Evolutionary conservation across 53 echinoderm and acorn worm species (phyloP), one percentile per base, ranked within the genome.

Genomic region (Holothuria leucospilota): DNA sequence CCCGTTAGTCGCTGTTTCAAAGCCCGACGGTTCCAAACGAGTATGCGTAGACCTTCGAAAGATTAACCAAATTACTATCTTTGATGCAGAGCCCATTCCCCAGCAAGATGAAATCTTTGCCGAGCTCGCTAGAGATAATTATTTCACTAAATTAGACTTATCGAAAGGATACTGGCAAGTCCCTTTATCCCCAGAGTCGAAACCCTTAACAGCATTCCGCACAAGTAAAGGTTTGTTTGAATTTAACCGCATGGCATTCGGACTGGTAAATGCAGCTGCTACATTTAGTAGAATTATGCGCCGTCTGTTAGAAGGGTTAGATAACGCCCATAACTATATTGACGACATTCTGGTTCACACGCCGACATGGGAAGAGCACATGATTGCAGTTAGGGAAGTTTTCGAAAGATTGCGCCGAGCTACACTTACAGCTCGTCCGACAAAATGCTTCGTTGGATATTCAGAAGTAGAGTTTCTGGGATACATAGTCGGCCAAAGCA

Each of bases 251-350:
- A n/a, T n/a, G n/a, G n/a, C n/a, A n/a, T n/a, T n/a, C n/a, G n/a
- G n/a, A n/a, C n/a, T n/a, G n/a, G n/a, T n/a, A n/a, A n/a, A n/a
- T n/a, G n/a, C n/a, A n/a, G n/a, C 81, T 18, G 89, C 85, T 18
- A 85, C 84, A 20, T 89, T 89, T 77, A 89, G 85, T 71, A 42
- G 89, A 24, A 61, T 89, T 13, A 89, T 89, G 89, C 74, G 89
- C 51, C 73, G 13, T 20, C 27, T 85, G 5, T 59, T 89, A 12
- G 63, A 68, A 56, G 85, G 78, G 23, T 34, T 89, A 39, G 63
- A 29, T 20, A 21, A 64, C 42, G 85, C 68, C 34, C 67, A 84
- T 1, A 84, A 84, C 42, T 88, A 69, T 63, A 79, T 87, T n/a
- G n/a, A n/a, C n/a, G n/a, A n/a, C n/a, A n/a, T n/a, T n/a, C n/a